Conservation (phyloP, 2,797 vertebrate genomes). For the Alectoris magna region DNA sequence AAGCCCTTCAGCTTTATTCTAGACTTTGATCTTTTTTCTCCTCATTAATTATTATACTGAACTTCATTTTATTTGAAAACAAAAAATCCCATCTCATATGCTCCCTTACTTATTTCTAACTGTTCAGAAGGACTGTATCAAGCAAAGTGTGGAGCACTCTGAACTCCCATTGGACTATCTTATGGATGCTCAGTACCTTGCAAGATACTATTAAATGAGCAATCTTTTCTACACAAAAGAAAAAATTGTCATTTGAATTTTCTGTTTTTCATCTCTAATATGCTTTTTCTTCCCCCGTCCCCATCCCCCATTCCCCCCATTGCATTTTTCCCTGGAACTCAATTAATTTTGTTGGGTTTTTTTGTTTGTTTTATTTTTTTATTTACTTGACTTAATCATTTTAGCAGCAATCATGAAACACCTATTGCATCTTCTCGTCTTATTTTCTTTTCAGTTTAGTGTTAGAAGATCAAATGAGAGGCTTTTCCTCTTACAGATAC, state of each 20-base stretch:
- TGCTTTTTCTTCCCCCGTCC: too few species aligned
- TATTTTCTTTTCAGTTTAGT: neutral
- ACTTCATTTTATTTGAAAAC: neutral
- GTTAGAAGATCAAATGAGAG: neutral
- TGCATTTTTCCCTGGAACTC: neutral
- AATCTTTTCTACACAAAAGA: neutral
- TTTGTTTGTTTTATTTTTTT: neutral
- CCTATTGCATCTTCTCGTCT: neutral
- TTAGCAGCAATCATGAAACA: neutral
- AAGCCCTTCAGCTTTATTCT: neutral
- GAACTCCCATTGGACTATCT: neutral
- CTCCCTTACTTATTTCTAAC: neutral
- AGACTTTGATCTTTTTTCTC: constrained; percentile 1
- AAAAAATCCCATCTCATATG: neutral
- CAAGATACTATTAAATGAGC: neutral
- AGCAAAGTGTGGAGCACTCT: neutral
- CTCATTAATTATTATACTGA: neutral
- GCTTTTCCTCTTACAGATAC: neutral
- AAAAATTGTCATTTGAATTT: neutral
- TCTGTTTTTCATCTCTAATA: neutral
- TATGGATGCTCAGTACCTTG: neutral
- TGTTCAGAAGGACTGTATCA: neutral
- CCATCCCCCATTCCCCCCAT: too few species aligned
- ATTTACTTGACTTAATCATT: neutral
- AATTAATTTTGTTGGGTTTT: neutral